A percentile compares a stretch with the other conserved stretches of the same genome.
Conservation (phyloP, 2,797 vertebrate genomes). For the Lacerta agilis region DNA sequence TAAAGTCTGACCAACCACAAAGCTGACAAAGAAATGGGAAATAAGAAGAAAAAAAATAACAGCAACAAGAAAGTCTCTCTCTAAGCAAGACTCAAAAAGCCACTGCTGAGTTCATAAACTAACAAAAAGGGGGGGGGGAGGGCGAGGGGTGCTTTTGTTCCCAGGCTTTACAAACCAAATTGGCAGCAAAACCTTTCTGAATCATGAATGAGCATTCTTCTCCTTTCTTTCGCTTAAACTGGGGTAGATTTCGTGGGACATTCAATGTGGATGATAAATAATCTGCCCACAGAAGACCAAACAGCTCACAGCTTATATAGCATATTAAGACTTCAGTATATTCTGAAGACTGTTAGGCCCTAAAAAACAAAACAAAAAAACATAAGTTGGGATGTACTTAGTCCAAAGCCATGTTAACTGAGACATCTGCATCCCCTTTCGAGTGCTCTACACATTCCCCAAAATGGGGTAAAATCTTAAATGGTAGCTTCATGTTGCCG, state of each 20-base stretch:
- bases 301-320: not conserved
- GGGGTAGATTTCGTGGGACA: conserved; percentile 21
- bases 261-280: not conserved
- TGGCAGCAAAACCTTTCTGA: conserved; percentile 28
- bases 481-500: not conserved
- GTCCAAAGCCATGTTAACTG: not conserved
- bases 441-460: not conserved
- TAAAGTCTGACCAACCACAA: conserved; percentile 5
- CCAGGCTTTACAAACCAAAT: conserved; percentile 25
- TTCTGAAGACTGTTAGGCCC: not conserved
- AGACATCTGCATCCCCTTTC: not conserved
- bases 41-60: not conserved
- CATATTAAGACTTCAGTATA: not conserved
- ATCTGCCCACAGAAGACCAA: conserved; percentile 8
- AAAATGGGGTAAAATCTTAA: not conserved
- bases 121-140: conserved; percentile 4
- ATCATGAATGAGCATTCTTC: conserved; percentile 3
- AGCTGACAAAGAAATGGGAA: conserved; percentile 24
- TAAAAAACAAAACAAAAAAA: not conserved
- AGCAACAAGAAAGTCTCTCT: conserved; percentile 11
- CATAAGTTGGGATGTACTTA: not conserved
- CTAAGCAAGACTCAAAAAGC: conserved; percentile 40
- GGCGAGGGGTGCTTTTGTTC: conserved; percentile 33
- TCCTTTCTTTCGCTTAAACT: not conserved
- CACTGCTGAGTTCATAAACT: conserved; percentile 27